Conservation (phyloP, 2,888 invertebrate genomes). For the Andrena chrysosceles region DNA sequence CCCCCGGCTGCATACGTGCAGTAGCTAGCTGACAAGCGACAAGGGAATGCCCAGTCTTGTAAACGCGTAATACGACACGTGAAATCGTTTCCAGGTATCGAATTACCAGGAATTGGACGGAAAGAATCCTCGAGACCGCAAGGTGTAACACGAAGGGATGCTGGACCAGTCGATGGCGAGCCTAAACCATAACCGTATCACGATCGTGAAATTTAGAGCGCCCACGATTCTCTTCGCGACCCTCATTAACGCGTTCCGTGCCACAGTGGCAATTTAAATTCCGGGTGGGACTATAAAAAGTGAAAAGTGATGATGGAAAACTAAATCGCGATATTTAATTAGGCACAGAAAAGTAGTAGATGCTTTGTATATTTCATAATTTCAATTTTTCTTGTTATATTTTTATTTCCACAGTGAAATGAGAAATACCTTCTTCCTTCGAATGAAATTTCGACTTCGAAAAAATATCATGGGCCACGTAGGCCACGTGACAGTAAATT, state of each 20-base stretch:
- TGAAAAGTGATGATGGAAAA: neutral
- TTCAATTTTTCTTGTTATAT: no score
- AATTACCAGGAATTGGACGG: conserved; percentile 79
- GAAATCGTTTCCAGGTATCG: conserved; percentile 81
- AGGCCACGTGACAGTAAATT: no score
- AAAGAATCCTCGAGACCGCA: conserved; percentile 67
- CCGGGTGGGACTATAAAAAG: neutral
- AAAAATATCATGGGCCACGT: no score
- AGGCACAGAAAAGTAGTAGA: no score
- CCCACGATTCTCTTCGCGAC: neutral
- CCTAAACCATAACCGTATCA: conserved; percentile 11
- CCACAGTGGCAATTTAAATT: no score
- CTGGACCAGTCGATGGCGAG: conserved; percentile 30
- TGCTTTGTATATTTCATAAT: no score
- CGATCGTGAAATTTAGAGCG: conserved; percentile 21
- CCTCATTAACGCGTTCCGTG: neutral
- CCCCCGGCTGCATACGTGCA: conserved; percentile 15
- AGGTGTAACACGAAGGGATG: conserved; percentile 45
- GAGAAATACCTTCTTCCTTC: no score
- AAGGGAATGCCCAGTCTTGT: conserved; percentile 66
- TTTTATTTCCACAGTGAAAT: no score
- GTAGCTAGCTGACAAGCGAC: conserved; percentile 38
- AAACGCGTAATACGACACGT: conserved; percentile 80
- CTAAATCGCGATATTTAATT: no score
- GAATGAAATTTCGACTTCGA: no score